Base-by-base conservation (phyloP, 1,140 invertebrate species). In the Brachionus asplanchnoidis region DNA sequence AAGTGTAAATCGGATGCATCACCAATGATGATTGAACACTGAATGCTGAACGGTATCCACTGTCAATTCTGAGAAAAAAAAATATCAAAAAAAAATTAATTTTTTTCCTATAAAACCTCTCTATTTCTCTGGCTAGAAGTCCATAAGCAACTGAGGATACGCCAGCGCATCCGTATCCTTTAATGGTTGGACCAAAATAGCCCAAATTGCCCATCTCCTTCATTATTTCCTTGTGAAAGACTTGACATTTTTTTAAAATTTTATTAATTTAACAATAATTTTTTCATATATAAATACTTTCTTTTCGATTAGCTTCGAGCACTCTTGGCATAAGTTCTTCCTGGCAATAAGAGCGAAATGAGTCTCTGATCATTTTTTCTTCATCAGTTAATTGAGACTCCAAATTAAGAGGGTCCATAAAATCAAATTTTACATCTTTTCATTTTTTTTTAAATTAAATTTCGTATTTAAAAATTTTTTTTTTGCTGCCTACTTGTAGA, bases 21-120 rank as follows among this genome's bases (percentile, higher is more conserved):
- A 95, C 96, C 65, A 99, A 91, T 12, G 96, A 97, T n/a, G 97
- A 98, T 89, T 99, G 98, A 0, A 99, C 98, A 89, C 96, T 98
- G 88, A 98, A 93, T 0, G 95, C 94, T 3, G 97, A 99, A 87
- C 98, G 92, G 87, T 92, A 93, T 65, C 91, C 87, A 87, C 91
- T 92, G 87, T 92, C 91, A n/a, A 92, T 90, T 86, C 90, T 91
- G 4, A 9, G 11, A 80, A 17, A 26, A 80, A 65, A 36, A 60
- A 7, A 7, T 9, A 79, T 12, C 11, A 56, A 26, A 53, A 42
- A 17, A 42, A 44, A 42, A 75, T 44, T 42, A 42, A 42, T 75
- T 75, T 42, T 26, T 23, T 68, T 20, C 26, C 8, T 11, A 5
- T 12, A 68, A 32, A 14, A 92, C 89, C 94, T 92, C 90, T 99